Percentiles rank a stretch among this genome's conserved stretches.
These are phyloP conservation scores for Carettochelys insculpta DNA, from an alignment of 2,113 vertebrate genomes.

Conservation along the genomic window DNA sequence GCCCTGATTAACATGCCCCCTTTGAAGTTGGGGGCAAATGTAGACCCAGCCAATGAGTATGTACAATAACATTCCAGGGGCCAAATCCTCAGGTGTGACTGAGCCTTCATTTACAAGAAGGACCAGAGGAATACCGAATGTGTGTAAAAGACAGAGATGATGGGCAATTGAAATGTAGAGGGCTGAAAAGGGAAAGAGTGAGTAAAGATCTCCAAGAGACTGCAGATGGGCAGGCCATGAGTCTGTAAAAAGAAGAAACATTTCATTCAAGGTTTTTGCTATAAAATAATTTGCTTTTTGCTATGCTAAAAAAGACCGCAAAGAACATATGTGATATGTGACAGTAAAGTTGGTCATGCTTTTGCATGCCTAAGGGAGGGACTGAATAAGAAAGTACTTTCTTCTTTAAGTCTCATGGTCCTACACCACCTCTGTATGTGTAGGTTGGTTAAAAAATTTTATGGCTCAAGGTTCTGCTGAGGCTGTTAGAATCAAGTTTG, in stretches of 20 bases:
- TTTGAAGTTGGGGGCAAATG: too few relatives aligned
- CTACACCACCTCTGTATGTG: not conserved
- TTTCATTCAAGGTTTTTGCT: not conserved
- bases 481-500: not conserved
- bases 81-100: not conserved
- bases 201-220: not conserved
- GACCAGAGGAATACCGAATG: not conserved
- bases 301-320: not conserved
- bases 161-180: not conserved
- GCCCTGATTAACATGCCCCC: too few relatives aligned
- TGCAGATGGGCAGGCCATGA: not conserved
- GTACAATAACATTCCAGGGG: not conserved
- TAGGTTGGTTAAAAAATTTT: slow-evolving; percentile 4
- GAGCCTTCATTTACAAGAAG: not conserved
- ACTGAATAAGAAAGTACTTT: not conserved
- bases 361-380: not conserved
- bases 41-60: too few relatives aligned
- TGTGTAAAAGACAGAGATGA: not conserved
- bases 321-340: not conserved
- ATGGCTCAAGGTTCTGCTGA: too few relatives aligned
- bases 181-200: not conserved
- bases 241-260: not conserved
- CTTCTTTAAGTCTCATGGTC: not conserved
- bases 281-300: not conserved
- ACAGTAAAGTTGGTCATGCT: not conserved